These are phyloP conservation scores for Enteromius fasciolatus DNA, from an alignment of 2,797 vertebrate species.

Conservation along the genomic window DNA sequence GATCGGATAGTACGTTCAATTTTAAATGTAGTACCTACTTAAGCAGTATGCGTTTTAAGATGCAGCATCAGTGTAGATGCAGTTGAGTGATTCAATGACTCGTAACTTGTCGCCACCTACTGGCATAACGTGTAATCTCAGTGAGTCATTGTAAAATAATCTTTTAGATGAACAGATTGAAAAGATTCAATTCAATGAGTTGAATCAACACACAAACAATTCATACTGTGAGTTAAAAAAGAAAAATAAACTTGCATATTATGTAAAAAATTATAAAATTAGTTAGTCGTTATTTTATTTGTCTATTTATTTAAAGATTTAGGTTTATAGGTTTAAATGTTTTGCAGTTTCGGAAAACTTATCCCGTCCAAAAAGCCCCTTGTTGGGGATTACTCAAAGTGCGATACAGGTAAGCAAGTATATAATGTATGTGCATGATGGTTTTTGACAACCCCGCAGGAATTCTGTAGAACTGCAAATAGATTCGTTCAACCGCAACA, in stretches of 20 bases:
- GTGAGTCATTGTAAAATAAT: neutral
- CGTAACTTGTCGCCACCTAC: neutral
- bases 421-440: neutral
- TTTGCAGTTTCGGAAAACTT: neutral
- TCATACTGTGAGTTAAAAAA: neutral
- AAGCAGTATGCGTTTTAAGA: too few relatives aligned
- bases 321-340: neutral
- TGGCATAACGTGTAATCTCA: neutral
- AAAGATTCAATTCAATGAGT: neutral
- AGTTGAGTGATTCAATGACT: neutral
- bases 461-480: constrained; percentile 6
- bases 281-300: neutral
- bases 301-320: neutral
- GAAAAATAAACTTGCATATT: neutral
- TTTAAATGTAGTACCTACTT: too few relatives aligned
- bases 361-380: neutral
- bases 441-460: constrained; percentile 25
- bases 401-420: neutral
- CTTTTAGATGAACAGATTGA: neutral
- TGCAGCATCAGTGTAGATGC: neutral
- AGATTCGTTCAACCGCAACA: neutral
- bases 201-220: neutral
- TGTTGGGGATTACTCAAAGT: neutral
- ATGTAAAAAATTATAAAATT: neutral
- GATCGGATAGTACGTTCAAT: too few relatives aligned